These are phyloP conservation scores for Phyllostomus discolor DNA, from an alignment of 2,113 vertebrate genomes.

Conservation along the genomic window DNA sequence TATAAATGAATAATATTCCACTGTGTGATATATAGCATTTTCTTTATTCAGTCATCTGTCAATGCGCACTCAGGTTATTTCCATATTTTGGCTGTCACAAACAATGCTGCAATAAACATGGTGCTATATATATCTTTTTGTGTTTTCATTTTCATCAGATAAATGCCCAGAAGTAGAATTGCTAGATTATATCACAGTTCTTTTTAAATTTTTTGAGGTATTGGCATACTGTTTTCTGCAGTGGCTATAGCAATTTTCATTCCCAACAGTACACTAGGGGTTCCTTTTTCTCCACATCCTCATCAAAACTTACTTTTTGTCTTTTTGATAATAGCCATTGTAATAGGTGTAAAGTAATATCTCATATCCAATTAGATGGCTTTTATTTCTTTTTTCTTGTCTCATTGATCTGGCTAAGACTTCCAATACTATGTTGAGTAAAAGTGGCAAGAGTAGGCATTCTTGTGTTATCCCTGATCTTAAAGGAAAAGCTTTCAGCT, in stretches of 20 bases:
- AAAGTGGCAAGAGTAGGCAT: neutral
- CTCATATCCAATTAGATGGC: neutral
- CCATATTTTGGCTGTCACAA: neutral
- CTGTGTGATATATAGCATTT: neutral
- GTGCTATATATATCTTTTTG: neutral
- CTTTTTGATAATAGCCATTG: neutral
- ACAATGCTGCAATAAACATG: neutral
- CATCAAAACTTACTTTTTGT: neutral
- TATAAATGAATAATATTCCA: neutral
- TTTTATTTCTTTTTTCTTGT: neutral
- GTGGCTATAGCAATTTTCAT: neutral
- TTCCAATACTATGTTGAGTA: neutral
- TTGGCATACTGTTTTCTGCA: neutral
- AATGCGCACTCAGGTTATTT: neutral
- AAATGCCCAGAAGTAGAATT: neutral
- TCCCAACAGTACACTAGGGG: neutral
- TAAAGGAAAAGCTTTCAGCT: neutral
- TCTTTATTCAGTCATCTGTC: neutral
- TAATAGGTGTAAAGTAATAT: neutral
- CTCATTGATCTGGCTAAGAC: neutral
- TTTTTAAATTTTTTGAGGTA: neutral
- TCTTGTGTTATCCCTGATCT: neutral
- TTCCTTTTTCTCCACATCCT: neutral
- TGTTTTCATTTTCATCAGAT: neutral
- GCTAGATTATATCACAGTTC: neutral